A percentile compares a stretch with the other conserved stretches of the same genome.
These are phyloP conservation scores for Rhinichthys osculus DNA, from an alignment of 2,797 vertebrate species.

Conservation along the genomic window DNA sequence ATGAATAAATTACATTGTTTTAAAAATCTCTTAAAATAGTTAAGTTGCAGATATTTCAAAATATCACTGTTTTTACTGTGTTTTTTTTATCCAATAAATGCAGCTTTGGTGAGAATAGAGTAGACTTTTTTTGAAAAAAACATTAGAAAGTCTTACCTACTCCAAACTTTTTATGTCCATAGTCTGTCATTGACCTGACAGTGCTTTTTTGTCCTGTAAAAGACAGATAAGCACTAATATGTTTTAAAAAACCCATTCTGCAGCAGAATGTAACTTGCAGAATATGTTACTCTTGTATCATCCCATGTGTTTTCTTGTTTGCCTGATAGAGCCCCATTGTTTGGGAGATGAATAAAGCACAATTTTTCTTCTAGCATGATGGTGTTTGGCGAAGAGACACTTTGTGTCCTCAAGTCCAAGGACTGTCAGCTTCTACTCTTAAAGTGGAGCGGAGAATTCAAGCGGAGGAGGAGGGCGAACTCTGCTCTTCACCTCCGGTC, in stretches of 20 bases:
- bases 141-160: not conserved
- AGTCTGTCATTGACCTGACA: not conserved
- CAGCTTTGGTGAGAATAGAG: not conserved
- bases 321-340: conserved; percentile 29
- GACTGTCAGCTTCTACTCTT: conserved; percentile 62
- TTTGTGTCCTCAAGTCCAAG: conserved; percentile 47
- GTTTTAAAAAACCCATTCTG: not conserved
- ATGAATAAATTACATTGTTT: not conserved
- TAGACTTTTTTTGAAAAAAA: not conserved
- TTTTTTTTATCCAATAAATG: not conserved
- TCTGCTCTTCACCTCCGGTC: conserved; percentile 51
- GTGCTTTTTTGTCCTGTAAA: not conserved
- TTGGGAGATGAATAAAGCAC: conserved; percentile 9
- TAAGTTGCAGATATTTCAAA: not conserved
- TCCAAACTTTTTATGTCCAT: not conserved
- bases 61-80: not conserved
- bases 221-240: not conserved
- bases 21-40: not conserved
- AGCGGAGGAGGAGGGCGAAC: conserved; percentile 56
- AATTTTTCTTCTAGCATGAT: conserved; percentile 41
- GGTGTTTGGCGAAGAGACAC: conserved; percentile 35
- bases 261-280: not conserved
- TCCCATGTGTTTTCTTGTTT: conserved; percentile 32
- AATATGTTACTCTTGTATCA: conserved; percentile 10
- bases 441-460: conserved; percentile 53